A percentile compares a stretch with the other conserved stretches of the same genome.
These are phyloP conservation scores for Propsilocerus akamusi DNA, from an alignment of 1,140 invertebrate genomes.

Conservation along the genomic window DNA sequence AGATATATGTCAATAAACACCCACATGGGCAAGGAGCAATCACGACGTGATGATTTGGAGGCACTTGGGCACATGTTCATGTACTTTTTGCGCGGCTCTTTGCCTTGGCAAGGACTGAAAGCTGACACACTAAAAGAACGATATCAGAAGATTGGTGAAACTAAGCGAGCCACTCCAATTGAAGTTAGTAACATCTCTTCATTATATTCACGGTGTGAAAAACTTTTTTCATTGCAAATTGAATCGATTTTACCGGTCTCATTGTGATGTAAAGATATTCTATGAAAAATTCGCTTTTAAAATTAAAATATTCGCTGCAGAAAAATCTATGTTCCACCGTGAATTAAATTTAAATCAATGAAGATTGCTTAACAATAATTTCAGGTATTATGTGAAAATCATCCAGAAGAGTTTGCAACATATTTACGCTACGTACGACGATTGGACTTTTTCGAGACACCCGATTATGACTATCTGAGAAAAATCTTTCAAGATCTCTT, in stretches of 20 bases:
- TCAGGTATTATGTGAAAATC: slow-evolving; percentile 83
- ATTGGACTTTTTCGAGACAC: slow-evolving; percentile 98
- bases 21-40: slow-evolving; percentile 99
- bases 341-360: neutral
- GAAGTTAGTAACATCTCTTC: slow-evolving; percentile 39
- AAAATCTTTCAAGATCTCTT: slow-evolving; percentile 91
- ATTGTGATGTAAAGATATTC: neutral
- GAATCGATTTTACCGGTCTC: neutral
- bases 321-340: neutral
- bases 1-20: slow-evolving; percentile 99
- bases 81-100: slow-evolving; percentile 96
- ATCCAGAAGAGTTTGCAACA: slow-evolving; percentile 93
- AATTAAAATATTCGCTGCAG: neutral
- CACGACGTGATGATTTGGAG: slow-evolving; percentile 95
- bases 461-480: slow-evolving; percentile 96
- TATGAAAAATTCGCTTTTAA: neutral
- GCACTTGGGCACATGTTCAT: slow-evolving; percentile 99
- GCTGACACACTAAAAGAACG: slow-evolving; percentile 98
- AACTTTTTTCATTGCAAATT: no score
- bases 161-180: slow-evolving; percentile 93
- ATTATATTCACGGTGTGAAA: slow-evolving; percentile 9
- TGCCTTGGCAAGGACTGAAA: slow-evolving; percentile 99
- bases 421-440: slow-evolving; percentile 94
- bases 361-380: neutral
- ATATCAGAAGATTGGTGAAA: slow-evolving; percentile 99